These are phyloP conservation scores for Hedychridium roseum DNA, from an alignment of 2,888 invertebrate genomes.

Conservation along the genomic window DNA sequence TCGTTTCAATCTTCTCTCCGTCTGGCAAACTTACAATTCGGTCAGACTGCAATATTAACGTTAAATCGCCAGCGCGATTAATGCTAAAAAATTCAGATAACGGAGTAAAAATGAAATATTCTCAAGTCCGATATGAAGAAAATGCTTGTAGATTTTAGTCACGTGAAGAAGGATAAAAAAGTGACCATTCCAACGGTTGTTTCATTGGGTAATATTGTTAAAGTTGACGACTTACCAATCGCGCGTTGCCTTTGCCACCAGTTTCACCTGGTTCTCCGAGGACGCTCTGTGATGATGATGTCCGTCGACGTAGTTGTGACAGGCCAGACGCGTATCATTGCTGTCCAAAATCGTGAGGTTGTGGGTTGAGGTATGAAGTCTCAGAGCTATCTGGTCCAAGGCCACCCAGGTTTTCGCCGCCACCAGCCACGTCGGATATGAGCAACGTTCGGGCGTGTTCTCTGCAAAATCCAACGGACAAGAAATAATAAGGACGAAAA, in stretches of 20 bases:
- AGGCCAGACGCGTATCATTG: conserved; percentile 52
- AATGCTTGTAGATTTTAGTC: no score
- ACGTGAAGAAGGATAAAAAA: no score
- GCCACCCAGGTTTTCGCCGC: conserved; percentile 53
- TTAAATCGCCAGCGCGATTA: no score
- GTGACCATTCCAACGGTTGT: no score
- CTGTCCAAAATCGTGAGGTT: conserved; percentile 55
- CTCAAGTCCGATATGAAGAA: no score
- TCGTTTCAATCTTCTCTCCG: no score
- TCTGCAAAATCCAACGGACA: conserved; percentile 45
- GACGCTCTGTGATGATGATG: conserved; percentile 25
- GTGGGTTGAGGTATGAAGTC: conserved; percentile 46
- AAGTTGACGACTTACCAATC: conserved; percentile 57
- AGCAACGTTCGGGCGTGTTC: conserved; percentile 41
- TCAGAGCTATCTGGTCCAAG: conserved; percentile 48
- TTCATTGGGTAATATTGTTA: no score
- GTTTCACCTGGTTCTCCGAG: conserved; percentile 42
- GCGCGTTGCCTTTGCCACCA: conserved; percentile 53
- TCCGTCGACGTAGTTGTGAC: conserved; percentile 43
- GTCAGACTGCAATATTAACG: no score
- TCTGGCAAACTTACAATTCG: no score
- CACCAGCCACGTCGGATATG: conserved; percentile 53
- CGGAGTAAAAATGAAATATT: no score
- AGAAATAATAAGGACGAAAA: no score
- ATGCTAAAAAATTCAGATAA: no score